Percentiles rank a stretch among this genome's conserved stretches.
Evolutionary conservation across 2,888 invertebrate genomes (phyloP).

Genomic region (Drosophila anomelani): DNA sequence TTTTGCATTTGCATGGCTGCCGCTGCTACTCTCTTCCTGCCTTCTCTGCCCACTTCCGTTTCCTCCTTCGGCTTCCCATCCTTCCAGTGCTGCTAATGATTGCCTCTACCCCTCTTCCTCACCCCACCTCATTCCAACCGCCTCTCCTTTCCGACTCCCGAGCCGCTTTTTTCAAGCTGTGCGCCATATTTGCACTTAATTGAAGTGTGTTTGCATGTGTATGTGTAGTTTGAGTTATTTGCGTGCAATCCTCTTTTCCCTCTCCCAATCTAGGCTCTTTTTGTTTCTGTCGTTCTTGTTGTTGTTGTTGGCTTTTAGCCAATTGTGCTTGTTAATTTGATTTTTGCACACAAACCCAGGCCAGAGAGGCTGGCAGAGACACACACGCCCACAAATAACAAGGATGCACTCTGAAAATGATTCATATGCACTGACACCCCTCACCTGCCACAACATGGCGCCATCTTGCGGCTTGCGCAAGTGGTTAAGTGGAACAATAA

Average conservation of each 20-base stretch:
- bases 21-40: not conserved
- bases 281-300: conserved; percentile 32
- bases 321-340: conserved; percentile 81
- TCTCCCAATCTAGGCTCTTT: not conserved
- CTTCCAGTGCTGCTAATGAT: conserved; percentile 76
- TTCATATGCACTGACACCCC: conserved; percentile 7
- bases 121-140: not conserved
- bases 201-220: conserved; percentile 61
- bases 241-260: conserved; percentile 39
- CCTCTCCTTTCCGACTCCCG: not conserved
- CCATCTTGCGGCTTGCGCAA: conserved; percentile 70
- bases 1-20: conserved; percentile 74
- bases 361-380: not conserved
- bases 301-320: conserved; percentile 53
- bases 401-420: conserved; percentile 20
- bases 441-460: conserved; percentile 38
- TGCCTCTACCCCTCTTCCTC: conserved; percentile 58
- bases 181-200: conserved; percentile 81
- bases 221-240: conserved; percentile 25
- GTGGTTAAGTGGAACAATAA: conserved; percentile 43
- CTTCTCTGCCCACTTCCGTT: conserved; percentile 12
- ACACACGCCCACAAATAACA: conserved; percentile 29
- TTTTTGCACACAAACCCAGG: conserved; percentile 55
- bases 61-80: conserved; percentile 47
- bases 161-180: conserved; percentile 60